These are phyloP conservation scores for Benthosema pterotum DNA, from an alignment of 2,797 vertebrate species.

Conservation along the genomic window DNA sequence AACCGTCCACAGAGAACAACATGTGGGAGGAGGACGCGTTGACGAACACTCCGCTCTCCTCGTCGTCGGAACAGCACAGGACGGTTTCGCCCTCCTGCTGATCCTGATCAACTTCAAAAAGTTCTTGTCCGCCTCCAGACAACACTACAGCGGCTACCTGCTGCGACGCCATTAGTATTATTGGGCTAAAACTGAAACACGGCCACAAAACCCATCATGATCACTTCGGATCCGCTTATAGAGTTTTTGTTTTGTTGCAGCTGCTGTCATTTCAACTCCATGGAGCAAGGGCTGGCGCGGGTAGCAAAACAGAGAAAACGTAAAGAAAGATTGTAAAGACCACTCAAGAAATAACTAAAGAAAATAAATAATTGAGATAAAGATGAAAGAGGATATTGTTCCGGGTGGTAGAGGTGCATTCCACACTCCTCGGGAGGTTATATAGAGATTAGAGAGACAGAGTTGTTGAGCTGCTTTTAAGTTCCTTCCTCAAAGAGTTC, in stretches of 20 bases:
- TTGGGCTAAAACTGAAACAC: background rate
- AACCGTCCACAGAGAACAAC: conserved; percentile 41
- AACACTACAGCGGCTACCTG: too few species aligned
- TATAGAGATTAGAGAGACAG: too few species aligned
- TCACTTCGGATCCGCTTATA: conserved; percentile 21
- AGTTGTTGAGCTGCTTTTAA: too few species aligned
- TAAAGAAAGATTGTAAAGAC: background rate
- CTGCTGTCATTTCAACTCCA: conserved; percentile 4
- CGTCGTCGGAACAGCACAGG: conserved; percentile 49
- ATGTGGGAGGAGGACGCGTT: conserved; percentile 52
- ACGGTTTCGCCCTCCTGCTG: conserved; percentile 54
- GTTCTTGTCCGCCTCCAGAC: conserved; percentile 59
- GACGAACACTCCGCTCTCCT: conserved; percentile 67
- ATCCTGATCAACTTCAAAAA: conserved; percentile 73
- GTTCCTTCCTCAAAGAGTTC: too few species aligned
- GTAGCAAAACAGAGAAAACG: too few species aligned
- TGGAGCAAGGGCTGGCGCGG: too few species aligned
- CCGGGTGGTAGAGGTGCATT: too few species aligned
- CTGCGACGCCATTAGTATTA: conserved; percentile 60
- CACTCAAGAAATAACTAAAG: too few species aligned
- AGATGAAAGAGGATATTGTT: too few species aligned
- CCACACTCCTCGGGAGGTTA: too few species aligned
- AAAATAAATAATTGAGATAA: too few species aligned
- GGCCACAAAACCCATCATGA: background rate
- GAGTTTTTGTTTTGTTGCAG: background rate